Conservation (phyloP, 2,113 vertebrate genomes). For the Gobius niger region DNA sequence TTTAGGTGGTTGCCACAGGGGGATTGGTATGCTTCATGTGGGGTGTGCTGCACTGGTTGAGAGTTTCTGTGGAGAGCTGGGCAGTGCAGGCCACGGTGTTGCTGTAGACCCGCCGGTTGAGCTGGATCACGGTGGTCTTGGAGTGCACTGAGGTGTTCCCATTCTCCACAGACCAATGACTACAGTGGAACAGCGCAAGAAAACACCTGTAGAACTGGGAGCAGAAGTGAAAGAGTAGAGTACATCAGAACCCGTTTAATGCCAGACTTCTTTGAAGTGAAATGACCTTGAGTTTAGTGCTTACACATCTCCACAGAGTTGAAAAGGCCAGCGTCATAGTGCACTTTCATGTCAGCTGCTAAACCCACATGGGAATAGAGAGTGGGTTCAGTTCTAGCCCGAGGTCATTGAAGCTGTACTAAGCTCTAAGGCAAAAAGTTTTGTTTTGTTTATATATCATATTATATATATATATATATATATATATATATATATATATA, state of each 20-base stretch:
- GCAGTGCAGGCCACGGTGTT: constrained; percentile 63
- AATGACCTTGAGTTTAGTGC: neutral
- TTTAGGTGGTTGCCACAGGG: constrained; percentile 27
- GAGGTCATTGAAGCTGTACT: neutral
- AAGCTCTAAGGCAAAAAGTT: too few relatives aligned
- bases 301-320: neutral
- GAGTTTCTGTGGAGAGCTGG: constrained; percentile 46
- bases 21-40: constrained; percentile 28
- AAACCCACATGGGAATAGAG: neutral
- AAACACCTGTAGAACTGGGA: constrained; percentile 85
- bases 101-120: constrained; percentile 67
- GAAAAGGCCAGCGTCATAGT: constrained; percentile 22
- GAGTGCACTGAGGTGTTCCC: constrained; percentile 65
- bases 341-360: constrained; percentile 32
- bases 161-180: constrained; percentile 43
- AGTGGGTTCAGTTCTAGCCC: neutral
- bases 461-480: too few relatives aligned
- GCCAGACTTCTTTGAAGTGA: neutral
- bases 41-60: constrained; percentile 37
- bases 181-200: constrained; percentile 77
- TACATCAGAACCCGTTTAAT: neutral
- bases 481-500: too few relatives aligned
- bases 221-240: constrained; percentile 1
- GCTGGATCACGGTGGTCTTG: constrained; percentile 75
- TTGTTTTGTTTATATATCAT: too few relatives aligned